Conservation (phyloP, 2,113 vertebrate genomes). For the Sander lucioperca region DNA sequence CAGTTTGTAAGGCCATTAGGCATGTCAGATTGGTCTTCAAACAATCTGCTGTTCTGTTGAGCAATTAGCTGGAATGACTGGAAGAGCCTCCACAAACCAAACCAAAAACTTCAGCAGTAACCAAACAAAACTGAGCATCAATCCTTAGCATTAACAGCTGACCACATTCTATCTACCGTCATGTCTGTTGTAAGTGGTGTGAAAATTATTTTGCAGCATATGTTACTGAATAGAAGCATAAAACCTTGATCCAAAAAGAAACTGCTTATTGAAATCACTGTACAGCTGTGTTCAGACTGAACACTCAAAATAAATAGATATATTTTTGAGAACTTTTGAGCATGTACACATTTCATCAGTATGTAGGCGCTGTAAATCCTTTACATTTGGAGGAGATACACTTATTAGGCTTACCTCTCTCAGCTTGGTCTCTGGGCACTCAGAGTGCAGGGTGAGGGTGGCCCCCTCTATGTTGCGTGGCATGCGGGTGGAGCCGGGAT, state of each 20-base stretch:
- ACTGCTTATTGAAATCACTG: neutral
- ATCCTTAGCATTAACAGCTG: neutral
- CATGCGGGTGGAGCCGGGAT: constrained; percentile 98
- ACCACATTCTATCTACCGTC: neutral
- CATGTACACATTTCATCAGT: neutral
- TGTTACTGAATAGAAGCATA: neutral
- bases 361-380: neutral
- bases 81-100: constrained; percentile 18
- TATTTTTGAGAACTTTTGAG: neutral
- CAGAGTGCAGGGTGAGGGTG: constrained; percentile 96
- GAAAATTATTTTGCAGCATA: neutral
- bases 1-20: neutral
- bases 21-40: neutral
- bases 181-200: neutral
- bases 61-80: constrained; percentile 9
- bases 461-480: constrained; percentile 98
- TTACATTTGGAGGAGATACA: neutral
- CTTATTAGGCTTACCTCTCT: constrained; percentile 87
- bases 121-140: neutral
- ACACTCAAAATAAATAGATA: neutral
- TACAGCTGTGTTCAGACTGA: neutral
- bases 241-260: neutral
- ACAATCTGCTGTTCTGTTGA: neutral
- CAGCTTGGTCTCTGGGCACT: constrained; percentile 97
- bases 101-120: constrained; percentile 3